These are phyloP conservation scores for Rambutsinella grinnellia DNA, from an alignment of 2,888 invertebrate species.

Conservation along the genomic window DNA sequence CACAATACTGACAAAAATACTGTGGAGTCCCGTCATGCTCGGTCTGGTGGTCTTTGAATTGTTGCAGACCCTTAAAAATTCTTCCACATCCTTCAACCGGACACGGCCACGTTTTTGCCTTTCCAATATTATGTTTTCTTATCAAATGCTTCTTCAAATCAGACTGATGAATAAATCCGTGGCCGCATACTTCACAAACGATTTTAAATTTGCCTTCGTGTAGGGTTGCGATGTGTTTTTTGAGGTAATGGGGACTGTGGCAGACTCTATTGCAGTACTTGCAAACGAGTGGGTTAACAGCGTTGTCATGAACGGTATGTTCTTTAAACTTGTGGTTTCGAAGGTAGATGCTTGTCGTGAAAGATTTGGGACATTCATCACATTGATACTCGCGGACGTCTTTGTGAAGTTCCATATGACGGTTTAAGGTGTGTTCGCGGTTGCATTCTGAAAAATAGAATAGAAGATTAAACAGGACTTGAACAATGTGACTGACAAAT, in stretches of 20 bases:
- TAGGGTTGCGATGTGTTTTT: not conserved
- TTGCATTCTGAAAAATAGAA: not conserved
- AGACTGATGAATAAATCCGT: not conserved
- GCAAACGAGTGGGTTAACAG: not conserved
- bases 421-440: not conserved
- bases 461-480: too few relatives aligned
- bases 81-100: not conserved
- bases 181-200: not conserved
- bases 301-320: not conserved
- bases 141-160: not conserved
- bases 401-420: conserved; percentile 8
- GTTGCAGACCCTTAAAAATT: not conserved
- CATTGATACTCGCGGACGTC: not conserved
- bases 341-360: not conserved
- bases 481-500: too few relatives aligned
- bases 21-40: not conserved
- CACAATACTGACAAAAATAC: conserved; percentile 4
- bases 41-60: not conserved
- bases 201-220: conserved; percentile 1
- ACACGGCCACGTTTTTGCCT: not conserved
- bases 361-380: conserved; percentile 12
- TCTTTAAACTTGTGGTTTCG: not conserved
- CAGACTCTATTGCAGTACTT: not conserved
- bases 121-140: not conserved
- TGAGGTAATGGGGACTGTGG: not conserved